Evolutionary conservation across 2,113 vertebrate genomes (phyloP).

Genomic region (Copsychus sechellarum): DNA sequence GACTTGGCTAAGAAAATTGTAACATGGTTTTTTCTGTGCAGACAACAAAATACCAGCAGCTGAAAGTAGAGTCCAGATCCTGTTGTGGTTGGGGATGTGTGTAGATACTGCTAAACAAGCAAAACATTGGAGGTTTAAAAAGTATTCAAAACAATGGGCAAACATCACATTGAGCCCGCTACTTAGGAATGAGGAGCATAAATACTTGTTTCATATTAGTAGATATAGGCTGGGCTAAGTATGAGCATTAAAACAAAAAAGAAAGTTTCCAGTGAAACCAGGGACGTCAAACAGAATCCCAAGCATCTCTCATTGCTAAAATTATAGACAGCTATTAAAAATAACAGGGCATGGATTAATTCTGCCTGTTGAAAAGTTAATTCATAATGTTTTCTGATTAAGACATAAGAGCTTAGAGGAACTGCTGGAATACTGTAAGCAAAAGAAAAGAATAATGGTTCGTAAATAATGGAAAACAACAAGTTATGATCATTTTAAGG

Average conservation of each 20-base stretch:
- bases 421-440: not conserved
- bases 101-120: not conserved
- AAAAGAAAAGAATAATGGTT: not conserved
- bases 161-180: not conserved
- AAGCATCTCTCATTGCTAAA: not conserved
- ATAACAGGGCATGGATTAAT: not conserved
- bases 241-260: not conserved
- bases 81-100: rapidly evolving
- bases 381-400: not conserved
- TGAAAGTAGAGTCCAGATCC: not conserved
- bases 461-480: not conserved
- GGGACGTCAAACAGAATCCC: not conserved
- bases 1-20: not conserved
- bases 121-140: not conserved
- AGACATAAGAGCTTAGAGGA: not conserved
- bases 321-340: not conserved
- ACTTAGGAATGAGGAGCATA: not conserved
- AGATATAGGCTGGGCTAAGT: not conserved
- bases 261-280: not conserved
- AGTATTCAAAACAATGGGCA: not conserved
- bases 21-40: not conserved
- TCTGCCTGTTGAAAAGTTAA: not conserved
- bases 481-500: not conserved
- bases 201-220: not conserved
- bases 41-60: not conserved